These are phyloP conservation scores for Odocoileus virginianus DNA, from an alignment of 2,113 vertebrate genomes.

Conservation along the genomic window DNA sequence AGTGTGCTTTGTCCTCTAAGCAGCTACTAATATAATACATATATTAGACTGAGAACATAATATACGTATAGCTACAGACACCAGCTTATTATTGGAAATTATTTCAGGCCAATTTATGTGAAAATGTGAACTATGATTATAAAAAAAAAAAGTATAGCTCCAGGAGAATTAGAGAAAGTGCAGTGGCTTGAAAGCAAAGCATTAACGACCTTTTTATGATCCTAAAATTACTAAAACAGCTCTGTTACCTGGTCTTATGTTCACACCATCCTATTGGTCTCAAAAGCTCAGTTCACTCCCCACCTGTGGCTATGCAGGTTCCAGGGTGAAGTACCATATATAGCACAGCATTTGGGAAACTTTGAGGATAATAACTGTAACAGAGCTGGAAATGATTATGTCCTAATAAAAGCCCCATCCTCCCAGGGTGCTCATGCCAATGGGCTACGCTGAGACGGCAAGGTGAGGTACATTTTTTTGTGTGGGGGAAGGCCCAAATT, in stretches of 20 bases:
- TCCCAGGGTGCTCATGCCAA: background rate
- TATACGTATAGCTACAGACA: background rate
- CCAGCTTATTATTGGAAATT: background rate
- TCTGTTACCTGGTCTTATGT: background rate
- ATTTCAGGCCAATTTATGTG: background rate
- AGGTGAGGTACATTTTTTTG: background rate
- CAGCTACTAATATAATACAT: background rate
- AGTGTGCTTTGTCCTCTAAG: background rate
- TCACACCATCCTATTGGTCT: background rate
- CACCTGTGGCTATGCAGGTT: background rate
- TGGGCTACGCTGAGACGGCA: background rate
- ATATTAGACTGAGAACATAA: background rate
- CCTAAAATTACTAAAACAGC: background rate
- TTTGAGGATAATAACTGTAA: background rate
- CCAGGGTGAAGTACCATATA: background rate
- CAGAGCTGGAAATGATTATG: background rate
- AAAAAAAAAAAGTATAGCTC: background rate
- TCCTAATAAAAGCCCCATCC: slow-evolving; percentile 22
- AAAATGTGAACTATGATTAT: background rate
- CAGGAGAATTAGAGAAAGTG: background rate
- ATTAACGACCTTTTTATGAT: background rate
- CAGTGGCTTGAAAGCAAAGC: background rate
- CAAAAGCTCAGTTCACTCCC: background rate
- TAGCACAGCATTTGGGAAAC: background rate
- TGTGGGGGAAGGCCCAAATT: background rate